phyloP scores from a whole-genome alignment of 2,888 invertebrate species.

The Scaptomyza parva region DNA sequence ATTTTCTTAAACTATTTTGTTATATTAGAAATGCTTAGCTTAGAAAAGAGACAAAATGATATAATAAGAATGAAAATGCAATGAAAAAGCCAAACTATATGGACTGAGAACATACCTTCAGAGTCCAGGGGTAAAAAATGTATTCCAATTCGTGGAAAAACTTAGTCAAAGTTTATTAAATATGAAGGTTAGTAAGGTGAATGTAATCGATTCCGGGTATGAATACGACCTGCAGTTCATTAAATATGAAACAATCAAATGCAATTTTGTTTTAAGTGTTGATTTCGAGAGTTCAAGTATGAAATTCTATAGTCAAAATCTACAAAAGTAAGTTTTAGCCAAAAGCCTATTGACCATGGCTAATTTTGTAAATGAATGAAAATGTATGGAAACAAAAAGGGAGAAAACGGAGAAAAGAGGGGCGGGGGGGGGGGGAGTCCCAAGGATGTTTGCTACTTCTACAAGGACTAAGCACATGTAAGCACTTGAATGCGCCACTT shows the following conservation, averaged over 20 bases:
- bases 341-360: constrained; percentile 44
- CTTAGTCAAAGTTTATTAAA: constrained; percentile 66
- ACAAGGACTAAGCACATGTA: constrained; percentile 67
- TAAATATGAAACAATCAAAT: not conserved
- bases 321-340: constrained; percentile 5
- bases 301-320: constrained; percentile 44
- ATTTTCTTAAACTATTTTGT: too few relatives aligned
- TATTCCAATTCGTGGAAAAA: constrained; percentile 68
- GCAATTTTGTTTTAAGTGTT: not conserved
- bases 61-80: too few relatives aligned
- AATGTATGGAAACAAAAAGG: constrained; percentile 61
- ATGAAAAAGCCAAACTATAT: constrained; percentile 62
- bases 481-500: constrained; percentile 74
- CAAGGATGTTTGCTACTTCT: constrained; percentile 16
- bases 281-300: constrained; percentile 48
- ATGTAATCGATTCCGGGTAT: too few relatives aligned
- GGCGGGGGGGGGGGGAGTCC: too few relatives aligned
- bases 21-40: too few relatives aligned
- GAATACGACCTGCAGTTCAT: not conserved
- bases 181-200: too few relatives aligned
- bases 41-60: too few relatives aligned
- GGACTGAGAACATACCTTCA: constrained; percentile 17
- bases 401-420: constrained; percentile 34
- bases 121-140: constrained; percentile 32
- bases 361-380: constrained; percentile 75